These are phyloP conservation scores for Naja naja DNA, from an alignment of 2,113 vertebrate genomes.

Conservation along the genomic window DNA sequence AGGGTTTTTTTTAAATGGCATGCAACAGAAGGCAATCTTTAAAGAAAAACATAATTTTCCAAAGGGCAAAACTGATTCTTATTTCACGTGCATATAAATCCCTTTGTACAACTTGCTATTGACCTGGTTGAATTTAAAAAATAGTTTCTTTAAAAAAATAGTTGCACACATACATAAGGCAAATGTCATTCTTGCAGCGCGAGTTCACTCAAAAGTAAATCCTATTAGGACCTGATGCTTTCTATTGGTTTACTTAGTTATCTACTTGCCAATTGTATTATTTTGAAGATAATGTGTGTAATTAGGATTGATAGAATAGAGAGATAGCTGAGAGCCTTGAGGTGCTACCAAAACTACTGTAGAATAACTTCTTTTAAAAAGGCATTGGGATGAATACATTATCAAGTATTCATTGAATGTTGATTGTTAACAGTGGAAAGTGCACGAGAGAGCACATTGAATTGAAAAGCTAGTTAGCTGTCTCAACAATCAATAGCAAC, in stretches of 20 bases:
- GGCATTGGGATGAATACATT: neutral
- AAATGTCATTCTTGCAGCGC: neutral
- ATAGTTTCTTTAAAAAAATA: neutral
- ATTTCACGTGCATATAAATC: neutral
- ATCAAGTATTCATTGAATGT: neutral
- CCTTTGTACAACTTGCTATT: neutral
- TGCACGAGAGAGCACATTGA: neutral
- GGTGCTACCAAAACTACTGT: neutral
- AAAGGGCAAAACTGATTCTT: neutral
- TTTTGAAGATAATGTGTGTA: neutral
- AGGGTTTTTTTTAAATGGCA: neutral
- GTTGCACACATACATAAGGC: neutral
- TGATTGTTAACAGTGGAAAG: neutral
- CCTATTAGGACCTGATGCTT: neutral
- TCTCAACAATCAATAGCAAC: neutral
- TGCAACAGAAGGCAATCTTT: slow-evolving; percentile 4
- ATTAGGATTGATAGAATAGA: neutral
- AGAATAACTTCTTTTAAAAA: neutral
- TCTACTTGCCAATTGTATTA: neutral
- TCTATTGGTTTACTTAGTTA: neutral
- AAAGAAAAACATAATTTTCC: slow-evolving; percentile 8
- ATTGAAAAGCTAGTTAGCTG: neutral
- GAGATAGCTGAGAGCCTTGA: neutral
- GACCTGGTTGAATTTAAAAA: neutral
- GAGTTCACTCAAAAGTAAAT: neutral